Base-by-base conservation (phyloP, 2,797 vertebrate genomes). In the Syngnathus acus region DNA sequence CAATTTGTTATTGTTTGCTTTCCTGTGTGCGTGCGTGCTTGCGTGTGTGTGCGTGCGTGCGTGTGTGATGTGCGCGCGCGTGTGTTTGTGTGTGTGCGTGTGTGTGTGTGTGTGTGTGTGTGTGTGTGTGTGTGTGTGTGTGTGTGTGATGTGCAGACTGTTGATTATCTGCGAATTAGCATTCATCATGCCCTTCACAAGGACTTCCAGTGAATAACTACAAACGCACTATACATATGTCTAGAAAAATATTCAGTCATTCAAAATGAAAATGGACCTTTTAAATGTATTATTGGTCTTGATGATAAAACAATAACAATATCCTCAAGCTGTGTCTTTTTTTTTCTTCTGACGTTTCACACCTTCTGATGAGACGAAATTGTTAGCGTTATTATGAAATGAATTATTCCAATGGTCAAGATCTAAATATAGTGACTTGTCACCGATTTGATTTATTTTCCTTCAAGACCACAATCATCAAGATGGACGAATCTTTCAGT, bases 261-360 rank as follows among this genome's bases (percentile, higher is more conserved):
- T 87, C 76, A 73, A 75, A 84, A 82, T 65, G 62, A 82, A 32
- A 45, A 54, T 84, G 78, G 84, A 82, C 81, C 75, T 84, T 65
- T 74, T 72, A 65, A 82, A 74, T 63, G 23, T 80, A 77, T 68
- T 71, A 65, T 77, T 82, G 66, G 55, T 84, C 61, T 74, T 77
- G 57, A 77, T 81, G 64, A 87, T 80, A 65, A 86, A 72, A 78
- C 73, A 84, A 79, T 82, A 81, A 86, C 81, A 68, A 79, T 78
- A 86, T 88, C 69, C 66, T 69, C 53, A 78, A 75, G 57, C 58
- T 76, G 71, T 71, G 61, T 82, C 67, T 82, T 61, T 71, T 78
- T 53, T 82, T 21, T 21, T 53, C 7, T 21, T 9, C 2, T 82
- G n/a, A 16, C 58, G 39, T 62, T 51, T 70, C 39, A 50, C 1